Evolutionary conservation across 2,113 vertebrate genomes (phyloP).

Genomic region (Fulica atra): DNA sequence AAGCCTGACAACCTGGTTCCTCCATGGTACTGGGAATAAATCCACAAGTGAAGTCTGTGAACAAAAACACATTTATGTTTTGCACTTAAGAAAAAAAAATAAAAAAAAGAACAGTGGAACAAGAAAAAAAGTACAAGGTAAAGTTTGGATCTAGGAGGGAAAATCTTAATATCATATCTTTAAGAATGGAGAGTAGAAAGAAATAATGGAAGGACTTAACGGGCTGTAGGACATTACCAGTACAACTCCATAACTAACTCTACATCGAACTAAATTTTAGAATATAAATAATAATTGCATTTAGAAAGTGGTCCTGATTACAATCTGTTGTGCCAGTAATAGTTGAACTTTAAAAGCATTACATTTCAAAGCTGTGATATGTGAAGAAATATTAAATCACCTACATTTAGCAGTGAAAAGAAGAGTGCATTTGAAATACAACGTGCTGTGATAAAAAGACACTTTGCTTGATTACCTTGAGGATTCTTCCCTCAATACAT

Average conservation of each 20-base stretch:
- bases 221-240: neutral
- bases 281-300: neutral
- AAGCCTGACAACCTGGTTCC: neutral
- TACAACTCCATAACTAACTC: neutral
- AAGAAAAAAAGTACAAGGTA: neutral
- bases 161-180: neutral
- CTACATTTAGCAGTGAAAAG: neutral
- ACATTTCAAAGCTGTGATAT: neutral
- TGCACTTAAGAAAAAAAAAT: neutral
- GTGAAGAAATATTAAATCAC: neutral
- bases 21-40: neutral
- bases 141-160: neutral
- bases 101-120: neutral
- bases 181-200: neutral
- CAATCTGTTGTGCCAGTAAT: neutral
- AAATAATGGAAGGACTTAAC: neutral
- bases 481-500: conserved; percentile 83
- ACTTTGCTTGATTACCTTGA: conserved; percentile 83
- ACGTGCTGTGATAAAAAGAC: neutral
- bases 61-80: neutral
- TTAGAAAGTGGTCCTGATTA: neutral
- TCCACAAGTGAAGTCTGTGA: neutral
- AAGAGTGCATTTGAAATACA: neutral
- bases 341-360: neutral
- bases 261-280: neutral